Percentiles rank a stretch among this genome's conserved stretches.
Evolutionary conservation across 2,113 vertebrate genomes (phyloP).

Genomic region (Narcine bancroftii): DNA sequence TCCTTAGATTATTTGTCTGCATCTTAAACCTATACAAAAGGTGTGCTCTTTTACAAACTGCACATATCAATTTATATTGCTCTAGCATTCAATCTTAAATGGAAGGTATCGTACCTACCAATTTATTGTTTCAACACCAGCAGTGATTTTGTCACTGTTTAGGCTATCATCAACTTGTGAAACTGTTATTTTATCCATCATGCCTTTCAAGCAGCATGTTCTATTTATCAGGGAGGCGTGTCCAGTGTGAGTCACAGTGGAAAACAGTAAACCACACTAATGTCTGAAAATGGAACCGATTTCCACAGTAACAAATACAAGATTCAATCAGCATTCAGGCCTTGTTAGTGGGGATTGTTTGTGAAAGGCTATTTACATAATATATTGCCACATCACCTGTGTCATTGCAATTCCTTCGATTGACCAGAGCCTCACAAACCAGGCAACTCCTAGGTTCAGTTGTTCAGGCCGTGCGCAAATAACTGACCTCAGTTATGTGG

Average conservation of each 20-base stretch:
- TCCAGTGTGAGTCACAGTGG: neutral
- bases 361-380: neutral
- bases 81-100: slow-evolving; percentile 13
- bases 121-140: neutral
- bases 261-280: neutral
- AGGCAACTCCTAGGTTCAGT: neutral
- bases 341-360: neutral
- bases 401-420: neutral
- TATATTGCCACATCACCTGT: no score
- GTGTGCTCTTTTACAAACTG: neutral
- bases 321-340: neutral
- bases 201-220: neutral
- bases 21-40: neutral
- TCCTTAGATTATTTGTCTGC: neutral
- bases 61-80: neutral
- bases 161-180: neutral
- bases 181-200: neutral
- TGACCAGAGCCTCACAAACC: neutral
- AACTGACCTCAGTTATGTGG: neutral
- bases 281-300: neutral
- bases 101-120: neutral
- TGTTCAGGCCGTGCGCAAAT: neutral
- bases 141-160: neutral
- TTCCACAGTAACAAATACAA: neutral
- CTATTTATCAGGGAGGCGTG: neutral